Conservation (phyloP, 2,888 invertebrate genomes). For the Apamea crenata region DNA sequence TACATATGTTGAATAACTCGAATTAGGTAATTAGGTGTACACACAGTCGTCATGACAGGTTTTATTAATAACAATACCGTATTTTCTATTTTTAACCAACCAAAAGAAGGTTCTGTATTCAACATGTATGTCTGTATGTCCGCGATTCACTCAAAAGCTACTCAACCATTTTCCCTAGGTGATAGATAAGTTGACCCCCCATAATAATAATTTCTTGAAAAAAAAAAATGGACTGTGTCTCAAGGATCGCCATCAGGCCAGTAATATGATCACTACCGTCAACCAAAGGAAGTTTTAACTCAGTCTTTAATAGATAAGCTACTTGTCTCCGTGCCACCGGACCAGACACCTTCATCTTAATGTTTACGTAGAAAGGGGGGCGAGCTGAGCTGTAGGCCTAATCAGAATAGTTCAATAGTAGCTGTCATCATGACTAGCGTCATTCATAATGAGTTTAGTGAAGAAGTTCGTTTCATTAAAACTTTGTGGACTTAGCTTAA, state of each 20-base stretch:
- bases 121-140: neutral
- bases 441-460: neutral
- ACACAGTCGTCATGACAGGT: neutral
- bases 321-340: conserved; percentile 9
- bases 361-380: conserved; percentile 55
- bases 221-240: too few relatives aligned
- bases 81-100: neutral
- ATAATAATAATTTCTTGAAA: neutral
- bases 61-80: neutral
- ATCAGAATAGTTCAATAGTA: conserved; percentile 16
- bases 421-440: conserved; percentile 7
- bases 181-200: neutral
- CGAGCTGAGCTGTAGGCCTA: conserved; percentile 60
- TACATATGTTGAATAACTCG: neutral
- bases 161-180: neutral
- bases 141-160: neutral
- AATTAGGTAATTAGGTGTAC: too few relatives aligned
- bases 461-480: neutral
- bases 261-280: neutral
- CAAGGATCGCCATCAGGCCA: neutral
- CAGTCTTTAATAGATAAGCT: neutral
- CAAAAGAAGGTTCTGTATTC: too few relatives aligned
- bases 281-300: neutral
- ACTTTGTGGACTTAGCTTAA: neutral
- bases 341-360: conserved; percentile 28